These are phyloP conservation scores for Cerastoderma edule DNA, from an alignment of 2,888 invertebrate genomes.

Conservation along the genomic window DNA sequence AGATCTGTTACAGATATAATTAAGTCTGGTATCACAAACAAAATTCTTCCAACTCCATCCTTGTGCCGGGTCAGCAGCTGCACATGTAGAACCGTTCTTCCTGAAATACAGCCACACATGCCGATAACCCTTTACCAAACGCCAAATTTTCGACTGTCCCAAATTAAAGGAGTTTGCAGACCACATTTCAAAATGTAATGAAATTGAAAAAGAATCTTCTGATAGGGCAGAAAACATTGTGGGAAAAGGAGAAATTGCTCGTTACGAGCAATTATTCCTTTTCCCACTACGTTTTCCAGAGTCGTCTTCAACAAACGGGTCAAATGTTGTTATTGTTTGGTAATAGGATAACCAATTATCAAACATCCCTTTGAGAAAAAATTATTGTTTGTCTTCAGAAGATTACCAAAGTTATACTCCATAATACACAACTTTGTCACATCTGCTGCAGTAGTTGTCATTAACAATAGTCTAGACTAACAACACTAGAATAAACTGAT, in stretches of 20 bases:
- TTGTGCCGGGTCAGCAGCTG: slow-evolving; percentile 53
- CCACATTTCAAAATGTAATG: too few relatives aligned
- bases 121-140: neutral
- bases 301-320: too few relatives aligned
- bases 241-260: slow-evolving; percentile 6
- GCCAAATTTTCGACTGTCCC: neutral
- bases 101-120: slow-evolving; percentile 38
- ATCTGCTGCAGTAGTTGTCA: too few relatives aligned
- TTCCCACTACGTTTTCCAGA: slow-evolving; percentile 6
- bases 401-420: too few relatives aligned
- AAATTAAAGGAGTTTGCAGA: too few relatives aligned
- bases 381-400: neutral
- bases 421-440: too few relatives aligned
- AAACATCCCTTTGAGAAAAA: neutral
- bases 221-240: slow-evolving; percentile 6
- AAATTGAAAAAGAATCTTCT: neutral
- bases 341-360: too few relatives aligned
- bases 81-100: slow-evolving; percentile 66
- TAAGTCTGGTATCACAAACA: slow-evolving; percentile 62
- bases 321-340: too few relatives aligned
- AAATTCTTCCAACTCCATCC: slow-evolving; percentile 60
- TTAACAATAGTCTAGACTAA: too few relatives aligned
- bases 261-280: slow-evolving; percentile 1
- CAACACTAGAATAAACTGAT: too few relatives aligned
- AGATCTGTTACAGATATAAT: slow-evolving; percentile 68